These are phyloP conservation scores for Agrotis segetum DNA, from an alignment of 2,888 invertebrate species.

Conservation along the genomic window DNA sequence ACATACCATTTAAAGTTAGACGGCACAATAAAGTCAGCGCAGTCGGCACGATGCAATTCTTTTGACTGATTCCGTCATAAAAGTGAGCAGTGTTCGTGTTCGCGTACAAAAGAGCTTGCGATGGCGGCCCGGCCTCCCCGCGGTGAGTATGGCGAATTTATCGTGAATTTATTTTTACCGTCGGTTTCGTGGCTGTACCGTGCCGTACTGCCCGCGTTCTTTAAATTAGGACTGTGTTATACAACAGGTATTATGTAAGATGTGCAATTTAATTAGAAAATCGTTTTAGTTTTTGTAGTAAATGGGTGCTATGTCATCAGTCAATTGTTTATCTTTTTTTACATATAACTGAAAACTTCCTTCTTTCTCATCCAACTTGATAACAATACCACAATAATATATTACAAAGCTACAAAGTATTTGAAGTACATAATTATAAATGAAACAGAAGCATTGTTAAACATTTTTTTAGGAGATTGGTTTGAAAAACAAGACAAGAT, in stretches of 20 bases:
- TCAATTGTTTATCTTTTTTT: background rate
- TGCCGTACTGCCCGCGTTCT: constrained; percentile 13
- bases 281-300: background rate
- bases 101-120: constrained; percentile 13
- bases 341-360: background rate
- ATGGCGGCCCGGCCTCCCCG: constrained; percentile 20
- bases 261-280: background rate
- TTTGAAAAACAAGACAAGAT: no score
- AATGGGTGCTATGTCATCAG: no score
- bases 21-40: constrained; percentile 15
- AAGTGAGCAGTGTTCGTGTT: constrained; percentile 28
- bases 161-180: constrained; percentile 38
- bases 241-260: constrained; percentile 1
- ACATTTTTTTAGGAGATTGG: no score
- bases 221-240: constrained; percentile 9
- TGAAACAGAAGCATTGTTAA: no score
- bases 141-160: constrained; percentile 45
- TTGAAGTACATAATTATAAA: no score
- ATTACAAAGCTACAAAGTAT: no score
- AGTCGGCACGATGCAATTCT: constrained; percentile 31
- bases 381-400: no score
- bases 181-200: constrained; percentile 25
- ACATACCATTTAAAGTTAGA: constrained; percentile 23
- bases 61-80: constrained; percentile 31
- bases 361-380: no score